Evolutionary conservation across 2,113 vertebrate genomes (phyloP).

Genomic region (Equus przewalskii): DNA sequence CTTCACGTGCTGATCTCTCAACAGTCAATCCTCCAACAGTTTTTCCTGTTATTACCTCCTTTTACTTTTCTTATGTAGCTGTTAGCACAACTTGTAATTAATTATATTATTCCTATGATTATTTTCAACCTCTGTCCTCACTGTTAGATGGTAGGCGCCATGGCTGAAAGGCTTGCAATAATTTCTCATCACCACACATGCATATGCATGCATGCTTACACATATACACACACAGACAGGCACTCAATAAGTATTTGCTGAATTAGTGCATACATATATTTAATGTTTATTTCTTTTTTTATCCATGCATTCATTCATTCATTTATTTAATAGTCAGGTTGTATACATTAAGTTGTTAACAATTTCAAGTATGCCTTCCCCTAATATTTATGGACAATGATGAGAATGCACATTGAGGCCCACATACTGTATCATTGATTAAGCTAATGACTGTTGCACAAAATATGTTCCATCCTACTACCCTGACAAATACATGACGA

Average conservation of each 20-base stretch:
- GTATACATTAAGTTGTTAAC: neutral
- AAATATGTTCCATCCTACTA: neutral
- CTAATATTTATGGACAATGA: no score
- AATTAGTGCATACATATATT: neutral
- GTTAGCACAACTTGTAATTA: no score
- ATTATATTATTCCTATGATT: neutral
- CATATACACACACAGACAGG: neutral
- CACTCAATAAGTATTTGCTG: neutral
- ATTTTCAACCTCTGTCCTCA: neutral
- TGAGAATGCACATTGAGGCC: no score
- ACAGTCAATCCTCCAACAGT: neutral
- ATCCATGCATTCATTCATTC: neutral
- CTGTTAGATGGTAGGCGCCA: neutral
- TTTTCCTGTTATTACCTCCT: neutral
- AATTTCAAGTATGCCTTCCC: neutral
- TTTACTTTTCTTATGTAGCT: neutral
- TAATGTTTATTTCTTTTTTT: neutral
- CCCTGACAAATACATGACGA: neutral
- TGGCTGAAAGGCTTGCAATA: neutral
- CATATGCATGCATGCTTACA: accelerated
- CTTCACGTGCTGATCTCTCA: no score
- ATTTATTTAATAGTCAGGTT: neutral
- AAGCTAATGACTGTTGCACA: neutral
- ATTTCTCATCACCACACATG: neutral
- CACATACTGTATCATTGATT: neutral